Conservation (phyloP, 2,113 vertebrate species). For the Motacilla alba region DNA sequence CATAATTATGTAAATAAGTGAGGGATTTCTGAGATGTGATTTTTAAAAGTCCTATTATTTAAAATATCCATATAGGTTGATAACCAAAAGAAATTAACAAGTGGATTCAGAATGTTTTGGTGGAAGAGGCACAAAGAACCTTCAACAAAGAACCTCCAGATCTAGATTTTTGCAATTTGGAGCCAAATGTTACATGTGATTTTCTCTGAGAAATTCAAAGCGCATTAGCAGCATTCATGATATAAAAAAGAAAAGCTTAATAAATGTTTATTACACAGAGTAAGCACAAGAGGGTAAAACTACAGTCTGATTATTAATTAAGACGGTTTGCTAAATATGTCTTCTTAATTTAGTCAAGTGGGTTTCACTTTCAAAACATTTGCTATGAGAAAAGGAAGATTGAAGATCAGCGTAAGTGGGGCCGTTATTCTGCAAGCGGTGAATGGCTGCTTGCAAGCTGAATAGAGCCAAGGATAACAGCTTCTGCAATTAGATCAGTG, state of each 20-base stretch:
- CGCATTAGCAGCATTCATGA: constrained; percentile 12
- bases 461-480: background rate
- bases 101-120: background rate
- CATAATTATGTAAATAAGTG: background rate
- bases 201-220: constrained; percentile 11
- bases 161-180: background rate
- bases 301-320: constrained; percentile 38
- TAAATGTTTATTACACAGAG: constrained; percentile 40
- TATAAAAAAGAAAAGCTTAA: constrained; percentile 26
- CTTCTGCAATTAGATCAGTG: background rate
- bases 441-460: background rate
- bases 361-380: constrained; percentile 41
- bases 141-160: background rate
- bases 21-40: background rate
- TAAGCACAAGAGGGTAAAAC: constrained; percentile 36
- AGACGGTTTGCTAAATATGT: background rate
- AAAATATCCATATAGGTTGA: background rate
- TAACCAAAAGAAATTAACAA: background rate
- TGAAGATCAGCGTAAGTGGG: background rate
- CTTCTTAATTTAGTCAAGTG: constrained; percentile 35
- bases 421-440: background rate
- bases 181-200: background rate
- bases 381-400: background rate
- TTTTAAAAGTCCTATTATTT: background rate
- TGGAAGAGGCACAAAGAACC: background rate